Evolutionary conservation across 2,113 vertebrate species (phyloP).

Genomic region (Lonchura striata): DNA sequence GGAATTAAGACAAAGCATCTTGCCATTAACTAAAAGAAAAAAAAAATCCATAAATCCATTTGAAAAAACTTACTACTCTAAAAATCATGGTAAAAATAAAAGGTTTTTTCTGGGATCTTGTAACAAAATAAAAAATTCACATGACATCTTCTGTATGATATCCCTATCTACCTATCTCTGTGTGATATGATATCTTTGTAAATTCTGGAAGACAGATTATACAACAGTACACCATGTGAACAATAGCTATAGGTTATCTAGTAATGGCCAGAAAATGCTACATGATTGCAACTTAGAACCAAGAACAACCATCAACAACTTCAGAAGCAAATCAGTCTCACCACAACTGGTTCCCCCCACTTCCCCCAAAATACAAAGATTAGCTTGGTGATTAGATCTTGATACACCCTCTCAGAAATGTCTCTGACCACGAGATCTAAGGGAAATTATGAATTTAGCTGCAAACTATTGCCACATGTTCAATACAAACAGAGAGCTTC

Average conservation of each 20-base stretch:
- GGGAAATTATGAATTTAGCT: not conserved
- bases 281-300: not conserved
- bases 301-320: not conserved
- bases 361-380: not conserved
- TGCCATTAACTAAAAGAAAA: not conserved
- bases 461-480: not conserved
- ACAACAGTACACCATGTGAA: not conserved
- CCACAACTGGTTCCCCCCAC: accelerated
- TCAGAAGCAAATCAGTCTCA: not conserved
- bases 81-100: not conserved
- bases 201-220: not conserved
- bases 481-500: not conserved
- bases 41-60: not conserved
- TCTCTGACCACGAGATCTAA: not conserved
- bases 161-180: not conserved
- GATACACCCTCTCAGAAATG: not conserved
- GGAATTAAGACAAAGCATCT: not conserved
- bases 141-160: not conserved
- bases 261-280: not conserved
- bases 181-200: not conserved
- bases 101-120: not conserved
- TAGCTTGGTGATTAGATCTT: not conserved
- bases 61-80: not conserved
- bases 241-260: not conserved
- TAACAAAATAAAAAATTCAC: not conserved